phyloP scores from a whole-genome alignment of 2,113 vertebrate species.

The Menura novaehollandiae region DNA sequence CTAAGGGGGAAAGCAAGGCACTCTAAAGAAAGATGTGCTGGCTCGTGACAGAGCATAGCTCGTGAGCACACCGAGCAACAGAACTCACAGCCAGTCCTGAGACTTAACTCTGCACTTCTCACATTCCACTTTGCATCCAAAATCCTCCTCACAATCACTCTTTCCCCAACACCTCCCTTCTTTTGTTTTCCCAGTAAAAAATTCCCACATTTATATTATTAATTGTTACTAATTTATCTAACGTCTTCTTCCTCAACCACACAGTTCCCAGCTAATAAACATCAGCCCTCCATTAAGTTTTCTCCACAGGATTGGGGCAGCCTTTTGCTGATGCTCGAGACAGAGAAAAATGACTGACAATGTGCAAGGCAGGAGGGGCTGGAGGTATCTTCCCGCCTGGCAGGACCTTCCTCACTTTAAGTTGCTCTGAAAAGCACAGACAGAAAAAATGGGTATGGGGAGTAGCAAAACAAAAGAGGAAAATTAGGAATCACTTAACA shows the following conservation, averaged over 20 bases:
- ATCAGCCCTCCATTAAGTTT: not conserved
- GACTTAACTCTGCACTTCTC: not conserved
- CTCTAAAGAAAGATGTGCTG: not conserved
- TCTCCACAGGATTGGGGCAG: not conserved
- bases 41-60: not conserved
- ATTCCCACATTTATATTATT: not conserved
- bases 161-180: not conserved
- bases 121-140: not conserved
- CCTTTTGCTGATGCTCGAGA: not conserved
- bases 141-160: not conserved
- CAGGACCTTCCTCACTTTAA: not conserved
- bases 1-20: not conserved
- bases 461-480: not conserved
- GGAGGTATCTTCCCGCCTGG: not conserved
- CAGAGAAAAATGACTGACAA: not conserved
- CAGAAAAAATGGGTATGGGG: not conserved
- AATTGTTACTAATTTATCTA: not conserved
- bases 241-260: not conserved
- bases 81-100: not conserved
- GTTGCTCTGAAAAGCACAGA: not conserved
- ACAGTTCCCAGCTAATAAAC: not conserved
- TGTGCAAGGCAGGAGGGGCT: not conserved
- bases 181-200: not conserved
- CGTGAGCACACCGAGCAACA: accelerated
- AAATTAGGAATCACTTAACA: not conserved